Conservation (phyloP, 1,140 invertebrate species). For the Agraylea sexmaculata region DNA sequence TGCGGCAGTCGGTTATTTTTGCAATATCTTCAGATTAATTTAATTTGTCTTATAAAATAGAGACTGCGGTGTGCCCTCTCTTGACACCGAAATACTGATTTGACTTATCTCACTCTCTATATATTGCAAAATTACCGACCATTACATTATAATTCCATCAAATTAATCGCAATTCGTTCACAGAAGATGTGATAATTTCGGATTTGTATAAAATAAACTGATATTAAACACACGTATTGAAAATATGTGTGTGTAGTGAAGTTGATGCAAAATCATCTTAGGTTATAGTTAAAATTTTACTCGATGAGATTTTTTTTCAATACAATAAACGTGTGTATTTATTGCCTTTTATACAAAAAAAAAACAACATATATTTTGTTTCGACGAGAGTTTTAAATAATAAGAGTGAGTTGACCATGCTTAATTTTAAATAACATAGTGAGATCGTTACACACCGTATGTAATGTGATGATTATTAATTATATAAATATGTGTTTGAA, state of each 20-base stretch:
- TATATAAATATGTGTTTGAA: neutral
- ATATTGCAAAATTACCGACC: neutral
- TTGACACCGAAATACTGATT: neutral
- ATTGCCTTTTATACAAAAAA: neutral
- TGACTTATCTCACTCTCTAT: neutral
- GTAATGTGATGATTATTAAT: slow-evolving; percentile 1
- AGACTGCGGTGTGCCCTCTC: slow-evolving; percentile 2
- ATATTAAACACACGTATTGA: too few species aligned
- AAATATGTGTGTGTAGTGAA: too few species aligned
- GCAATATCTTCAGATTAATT: slow-evolving; percentile 6
- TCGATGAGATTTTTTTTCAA: neutral
- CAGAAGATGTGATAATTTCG: slow-evolving; percentile 6
- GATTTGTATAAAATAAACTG: slow-evolving; percentile 4
- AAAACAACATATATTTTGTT: neutral
- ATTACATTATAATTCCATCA: neutral
- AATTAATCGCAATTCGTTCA: slow-evolving; percentile 4
- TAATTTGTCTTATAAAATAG: slow-evolving; percentile 6
- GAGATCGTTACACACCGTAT: neutral
- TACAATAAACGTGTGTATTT: neutral
- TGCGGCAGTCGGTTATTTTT: slow-evolving; percentile 4
- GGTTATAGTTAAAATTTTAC: slow-evolving; percentile 13
- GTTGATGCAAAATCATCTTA: slow-evolving; percentile 9
- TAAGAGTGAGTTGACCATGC: neutral
- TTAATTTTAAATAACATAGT: neutral
- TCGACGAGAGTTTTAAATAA: neutral